These are phyloP conservation scores for Rhinichthys osculus DNA, from an alignment of 2,797 vertebrate genomes.

Conservation along the genomic window DNA sequence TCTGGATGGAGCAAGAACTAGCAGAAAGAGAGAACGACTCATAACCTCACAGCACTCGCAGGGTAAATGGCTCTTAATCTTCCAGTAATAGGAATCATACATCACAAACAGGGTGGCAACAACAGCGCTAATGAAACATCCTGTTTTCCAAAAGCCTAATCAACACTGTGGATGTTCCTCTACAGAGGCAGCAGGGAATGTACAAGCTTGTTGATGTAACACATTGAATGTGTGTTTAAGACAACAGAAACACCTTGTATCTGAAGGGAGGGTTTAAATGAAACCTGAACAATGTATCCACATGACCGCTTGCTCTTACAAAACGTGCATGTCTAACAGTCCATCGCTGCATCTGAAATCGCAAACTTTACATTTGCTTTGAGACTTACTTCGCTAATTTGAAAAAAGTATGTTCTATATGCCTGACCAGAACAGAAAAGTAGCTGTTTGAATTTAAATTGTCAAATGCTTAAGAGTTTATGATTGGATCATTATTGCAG, in stretches of 20 bases:
- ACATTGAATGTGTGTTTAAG: neutral
- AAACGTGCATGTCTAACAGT: neutral
- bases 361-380: neutral
- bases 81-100: conserved; percentile 7
- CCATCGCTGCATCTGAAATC: neutral
- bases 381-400: neutral
- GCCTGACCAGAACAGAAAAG: too few species aligned
- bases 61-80: conserved; percentile 15
- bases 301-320: neutral
- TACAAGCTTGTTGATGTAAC: neutral
- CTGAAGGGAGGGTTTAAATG: neutral
- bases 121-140: conserved; percentile 27
- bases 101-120: conserved; percentile 18
- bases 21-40: neutral
- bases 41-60: neutral
- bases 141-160: conserved; percentile 14
- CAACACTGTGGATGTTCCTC: conserved; percentile 4
- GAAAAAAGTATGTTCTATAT: neutral
- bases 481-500: too few species aligned
- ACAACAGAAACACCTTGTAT: conserved; percentile 15
- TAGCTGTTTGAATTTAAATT: too few species aligned
- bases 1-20: neutral
- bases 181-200: neutral
- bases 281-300: neutral
- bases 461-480: too few species aligned